phyloP scores from a whole-genome alignment of 2,888 invertebrate species.

The Rhamnusium bicolor region DNA sequence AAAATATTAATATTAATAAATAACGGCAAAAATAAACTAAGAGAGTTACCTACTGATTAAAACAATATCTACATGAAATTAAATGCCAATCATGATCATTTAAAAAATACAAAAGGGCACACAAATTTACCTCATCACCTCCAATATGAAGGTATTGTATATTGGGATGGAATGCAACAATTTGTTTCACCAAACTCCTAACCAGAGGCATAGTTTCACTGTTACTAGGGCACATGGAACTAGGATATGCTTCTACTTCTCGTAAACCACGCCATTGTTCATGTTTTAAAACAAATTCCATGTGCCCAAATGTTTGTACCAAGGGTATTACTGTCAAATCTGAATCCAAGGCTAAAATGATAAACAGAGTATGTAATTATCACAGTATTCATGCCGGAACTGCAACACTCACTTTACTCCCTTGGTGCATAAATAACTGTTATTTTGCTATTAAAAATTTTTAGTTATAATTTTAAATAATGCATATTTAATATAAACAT shows the following conservation, averaged over 20 bases:
- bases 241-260: conserved; percentile 79
- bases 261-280: conserved; percentile 78
- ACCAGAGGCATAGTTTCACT: conserved; percentile 77
- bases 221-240: conserved; percentile 83
- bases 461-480: no score
- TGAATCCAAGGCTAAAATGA: conserved; percentile 74
- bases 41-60: no score
- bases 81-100: no score
- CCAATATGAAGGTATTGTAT: conserved; percentile 84
- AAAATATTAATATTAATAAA: no score
- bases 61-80: no score
- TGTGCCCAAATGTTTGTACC: conserved; percentile 89
- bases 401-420: no score
- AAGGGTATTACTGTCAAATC: conserved; percentile 83
- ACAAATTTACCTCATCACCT: conserved; percentile 79
- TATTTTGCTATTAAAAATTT: no score
- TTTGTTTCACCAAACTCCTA: conserved; percentile 81
- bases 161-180: conserved; percentile 78
- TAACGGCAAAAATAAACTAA: no score
- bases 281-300: conserved; percentile 88
- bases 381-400: no score
- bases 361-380: neutral
- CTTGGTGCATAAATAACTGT: no score
- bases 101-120: no score
- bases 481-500: no score